These are phyloP conservation scores for Calliopsis andreniformis DNA, from an alignment of 1,140 invertebrate species.

Conservation along the genomic window DNA sequence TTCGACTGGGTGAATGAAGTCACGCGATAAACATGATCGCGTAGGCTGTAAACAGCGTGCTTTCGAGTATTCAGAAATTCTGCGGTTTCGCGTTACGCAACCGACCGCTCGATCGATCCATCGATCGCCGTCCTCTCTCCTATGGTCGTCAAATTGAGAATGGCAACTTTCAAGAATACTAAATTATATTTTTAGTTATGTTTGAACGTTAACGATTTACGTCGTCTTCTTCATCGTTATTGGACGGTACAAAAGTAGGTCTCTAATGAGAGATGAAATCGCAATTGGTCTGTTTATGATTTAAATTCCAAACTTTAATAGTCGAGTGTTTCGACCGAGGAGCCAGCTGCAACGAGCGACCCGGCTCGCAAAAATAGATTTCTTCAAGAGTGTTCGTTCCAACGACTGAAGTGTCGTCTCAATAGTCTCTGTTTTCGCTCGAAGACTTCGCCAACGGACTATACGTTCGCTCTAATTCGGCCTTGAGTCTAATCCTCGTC, in stretches of 20 bases:
- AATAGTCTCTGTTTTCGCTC: background rate
- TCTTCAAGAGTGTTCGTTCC: background rate
- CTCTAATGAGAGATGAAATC: too few species aligned
- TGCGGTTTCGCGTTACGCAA: slow-evolving; percentile 47
- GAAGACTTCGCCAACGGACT: background rate
- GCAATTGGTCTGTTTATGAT: too few species aligned
- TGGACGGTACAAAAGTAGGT: too few species aligned
- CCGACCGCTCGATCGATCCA: slow-evolving; percentile 10
- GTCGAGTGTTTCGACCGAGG: background rate
- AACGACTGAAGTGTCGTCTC: background rate
- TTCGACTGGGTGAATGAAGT: slow-evolving; percentile 45
- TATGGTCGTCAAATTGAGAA: too few species aligned
- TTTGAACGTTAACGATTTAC: too few species aligned
- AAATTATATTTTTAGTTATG: too few species aligned
- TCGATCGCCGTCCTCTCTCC: background rate
- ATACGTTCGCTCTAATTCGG: slow-evolving; percentile 72
- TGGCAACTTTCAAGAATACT: too few species aligned
- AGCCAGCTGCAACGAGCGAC: background rate
- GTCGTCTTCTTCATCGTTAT: too few species aligned
- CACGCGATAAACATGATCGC: slow-evolving; percentile 48
- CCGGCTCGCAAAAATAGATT: background rate
- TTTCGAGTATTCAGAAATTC: slow-evolving; percentile 48
- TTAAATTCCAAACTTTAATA: background rate
- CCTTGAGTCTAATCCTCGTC: slow-evolving; percentile 77
- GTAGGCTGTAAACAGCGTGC: slow-evolving; percentile 45